phyloP scores from a whole-genome alignment of 2,797 vertebrate genomes.

The Labeo calbasu region DNA sequence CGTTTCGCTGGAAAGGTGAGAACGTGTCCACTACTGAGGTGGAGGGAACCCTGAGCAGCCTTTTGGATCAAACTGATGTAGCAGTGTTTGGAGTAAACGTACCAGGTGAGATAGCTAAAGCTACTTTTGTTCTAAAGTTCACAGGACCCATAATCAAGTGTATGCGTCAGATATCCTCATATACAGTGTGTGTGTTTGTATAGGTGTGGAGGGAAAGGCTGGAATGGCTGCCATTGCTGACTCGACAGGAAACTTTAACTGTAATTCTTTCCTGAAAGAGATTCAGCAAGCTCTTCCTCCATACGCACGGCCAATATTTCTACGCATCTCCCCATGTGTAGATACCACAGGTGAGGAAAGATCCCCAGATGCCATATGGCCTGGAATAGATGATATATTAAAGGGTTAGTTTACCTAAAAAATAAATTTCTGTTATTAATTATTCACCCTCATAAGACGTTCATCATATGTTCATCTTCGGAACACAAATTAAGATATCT shows the following conservation, averaged over 20 bases:
- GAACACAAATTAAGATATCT: no score
- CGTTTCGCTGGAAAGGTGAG: slow-evolving; percentile 90
- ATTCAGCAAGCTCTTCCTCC: slow-evolving; percentile 83
- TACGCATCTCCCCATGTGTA: slow-evolving; percentile 83
- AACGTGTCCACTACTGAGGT: slow-evolving; percentile 89
- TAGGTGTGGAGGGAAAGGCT: slow-evolving; percentile 89
- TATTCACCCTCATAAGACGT: no score
- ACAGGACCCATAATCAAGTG: background rate
- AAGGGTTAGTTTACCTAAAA: no score
- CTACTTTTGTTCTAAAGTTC: background rate
- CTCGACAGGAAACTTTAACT: slow-evolving; percentile 74
- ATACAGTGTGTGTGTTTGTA: slow-evolving; percentile 16
- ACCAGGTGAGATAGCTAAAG: slow-evolving; percentile 71
- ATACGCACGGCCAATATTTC: slow-evolving; percentile 86
- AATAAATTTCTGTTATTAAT: no score
- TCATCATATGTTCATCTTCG: no score
- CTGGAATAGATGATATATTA: no score
- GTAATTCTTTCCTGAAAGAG: slow-evolving; percentile 74
- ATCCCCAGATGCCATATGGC: background rate
- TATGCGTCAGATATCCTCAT: background rate
- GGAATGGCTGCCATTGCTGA: slow-evolving; percentile 88
- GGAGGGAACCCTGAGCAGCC: slow-evolving; percentile 82
- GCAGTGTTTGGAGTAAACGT: slow-evolving; percentile 86
- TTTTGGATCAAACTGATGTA: slow-evolving; percentile 84
- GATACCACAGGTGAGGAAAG: slow-evolving; percentile 84